These are phyloP conservation scores for Sinocyclocheilus grahami DNA, from an alignment of 2,113 vertebrate genomes.

Conservation along the genomic window DNA sequence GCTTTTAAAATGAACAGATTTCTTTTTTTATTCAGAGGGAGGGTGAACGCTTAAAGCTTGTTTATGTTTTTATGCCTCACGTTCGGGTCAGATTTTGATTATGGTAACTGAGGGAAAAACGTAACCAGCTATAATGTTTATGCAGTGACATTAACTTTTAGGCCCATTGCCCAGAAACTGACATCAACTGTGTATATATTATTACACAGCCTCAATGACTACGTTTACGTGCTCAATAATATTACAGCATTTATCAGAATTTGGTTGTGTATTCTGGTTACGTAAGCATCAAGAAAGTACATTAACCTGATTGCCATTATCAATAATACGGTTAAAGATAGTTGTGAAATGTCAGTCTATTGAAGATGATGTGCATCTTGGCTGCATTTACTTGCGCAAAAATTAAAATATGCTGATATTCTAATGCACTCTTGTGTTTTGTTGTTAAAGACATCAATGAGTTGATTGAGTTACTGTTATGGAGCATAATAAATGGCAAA, in stretches of 20 bases:
- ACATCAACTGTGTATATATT: slow-evolving; percentile 52
- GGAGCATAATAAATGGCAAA: neutral
- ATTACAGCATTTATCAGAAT: neutral
- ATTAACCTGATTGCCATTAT: neutral
- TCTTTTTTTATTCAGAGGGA: neutral
- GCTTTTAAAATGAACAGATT: slow-evolving; percentile 16
- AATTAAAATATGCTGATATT: neutral
- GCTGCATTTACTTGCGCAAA: neutral
- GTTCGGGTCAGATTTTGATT: neutral
- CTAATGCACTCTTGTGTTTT: neutral
- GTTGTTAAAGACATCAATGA: neutral
- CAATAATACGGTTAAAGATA: neutral
- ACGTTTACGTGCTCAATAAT: neutral
- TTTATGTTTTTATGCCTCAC: neutral
- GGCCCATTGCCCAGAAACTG: slow-evolving; percentile 50
- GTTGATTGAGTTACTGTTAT: neutral
- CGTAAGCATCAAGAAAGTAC: neutral
- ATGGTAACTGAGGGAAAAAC: slow-evolving; percentile 8
- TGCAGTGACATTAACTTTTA: slow-evolving; percentile 45
- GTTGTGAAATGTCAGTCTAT: neutral
- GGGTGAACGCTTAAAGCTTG: neutral
- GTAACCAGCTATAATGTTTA: slow-evolving; percentile 45
- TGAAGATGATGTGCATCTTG: neutral
- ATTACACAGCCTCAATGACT: slow-evolving; percentile 20
- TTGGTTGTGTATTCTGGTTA: neutral